These are phyloP conservation scores for Actenoides lindsayi DNA, from an alignment of 2,113 vertebrate species.

Conservation along the genomic window DNA sequence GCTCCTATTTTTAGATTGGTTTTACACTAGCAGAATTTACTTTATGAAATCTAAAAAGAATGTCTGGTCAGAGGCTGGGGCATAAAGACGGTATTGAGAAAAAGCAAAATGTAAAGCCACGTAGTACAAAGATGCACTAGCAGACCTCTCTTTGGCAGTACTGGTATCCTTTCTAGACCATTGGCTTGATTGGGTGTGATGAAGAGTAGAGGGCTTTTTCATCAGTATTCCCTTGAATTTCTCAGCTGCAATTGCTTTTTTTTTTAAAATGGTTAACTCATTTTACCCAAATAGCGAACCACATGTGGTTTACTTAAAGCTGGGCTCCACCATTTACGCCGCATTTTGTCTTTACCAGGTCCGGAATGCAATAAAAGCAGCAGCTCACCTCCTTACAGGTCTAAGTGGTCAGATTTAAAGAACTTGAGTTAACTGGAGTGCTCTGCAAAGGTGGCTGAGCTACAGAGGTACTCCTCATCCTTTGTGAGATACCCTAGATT, in stretches of 20 bases:
- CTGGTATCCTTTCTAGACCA: not conserved
- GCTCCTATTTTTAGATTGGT: constrained; percentile 48
- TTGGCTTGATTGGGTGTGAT: not conserved
- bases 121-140: not conserved
- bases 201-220: not conserved
- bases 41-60: constrained; percentile 54
- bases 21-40: constrained; percentile 47
- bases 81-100: not conserved
- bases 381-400: not conserved
- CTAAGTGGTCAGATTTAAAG: not conserved
- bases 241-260: not conserved
- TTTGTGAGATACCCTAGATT: not conserved
- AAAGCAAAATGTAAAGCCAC: not conserved
- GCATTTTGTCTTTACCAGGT: not conserved
- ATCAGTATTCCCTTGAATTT: not conserved
- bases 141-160: not conserved
- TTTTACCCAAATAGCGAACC: not conserved
- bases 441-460: not conserved
- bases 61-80: not conserved
- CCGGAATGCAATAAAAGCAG: not conserved
- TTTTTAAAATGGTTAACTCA: not conserved
- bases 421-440: not conserved
- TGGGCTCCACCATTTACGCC: not conserved
- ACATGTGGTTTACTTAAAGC: not conserved
- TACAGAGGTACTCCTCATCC: not conserved